Percentiles rank a stretch among this genome's conserved stretches.
These are phyloP conservation scores for Brenthis daphne DNA, from an alignment of 2,888 invertebrate genomes.

Conservation along the genomic window DNA sequence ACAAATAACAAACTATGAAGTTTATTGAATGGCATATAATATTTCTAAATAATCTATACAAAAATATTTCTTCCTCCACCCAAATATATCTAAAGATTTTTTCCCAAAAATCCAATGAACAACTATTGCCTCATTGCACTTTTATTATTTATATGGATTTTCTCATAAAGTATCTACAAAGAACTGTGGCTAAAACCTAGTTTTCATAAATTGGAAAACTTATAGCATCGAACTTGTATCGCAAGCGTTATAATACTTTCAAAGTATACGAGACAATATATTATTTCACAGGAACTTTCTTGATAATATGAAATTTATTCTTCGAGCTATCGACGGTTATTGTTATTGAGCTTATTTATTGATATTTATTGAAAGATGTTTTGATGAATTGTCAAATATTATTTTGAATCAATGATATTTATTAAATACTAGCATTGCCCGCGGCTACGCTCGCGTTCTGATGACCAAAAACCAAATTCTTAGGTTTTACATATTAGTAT, in stretches of 20 bases:
- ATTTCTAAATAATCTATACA: too few relatives aligned
- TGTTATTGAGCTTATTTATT: conserved; percentile 10
- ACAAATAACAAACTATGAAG: too few relatives aligned
- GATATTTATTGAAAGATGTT: background rate
- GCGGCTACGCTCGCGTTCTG: too few relatives aligned
- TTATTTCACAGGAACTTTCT: conserved; percentile 20
- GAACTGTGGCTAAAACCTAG: conserved; percentile 6
- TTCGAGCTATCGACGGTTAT: background rate
- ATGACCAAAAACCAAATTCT: too few relatives aligned
- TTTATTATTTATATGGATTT: background rate
- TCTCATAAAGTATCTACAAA: conserved; percentile 9
- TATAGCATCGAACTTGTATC: conserved; percentile 23
- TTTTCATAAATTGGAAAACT: conserved; percentile 30
- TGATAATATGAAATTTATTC: conserved; percentile 23
- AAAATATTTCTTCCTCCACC: too few relatives aligned
- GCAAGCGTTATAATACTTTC: conserved; percentile 19
- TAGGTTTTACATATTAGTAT: too few relatives aligned
- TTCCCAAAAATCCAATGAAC: background rate
- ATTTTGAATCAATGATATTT: too few relatives aligned
- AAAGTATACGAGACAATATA: conserved; percentile 19
- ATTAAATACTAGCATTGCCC: too few relatives aligned
- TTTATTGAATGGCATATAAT: too few relatives aligned
- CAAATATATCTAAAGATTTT: too few relatives aligned
- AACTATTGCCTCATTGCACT: background rate
- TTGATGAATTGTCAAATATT: background rate